Conservation (phyloP, 1,140 invertebrate genomes). For the Copidosoma floridanum region DNA sequence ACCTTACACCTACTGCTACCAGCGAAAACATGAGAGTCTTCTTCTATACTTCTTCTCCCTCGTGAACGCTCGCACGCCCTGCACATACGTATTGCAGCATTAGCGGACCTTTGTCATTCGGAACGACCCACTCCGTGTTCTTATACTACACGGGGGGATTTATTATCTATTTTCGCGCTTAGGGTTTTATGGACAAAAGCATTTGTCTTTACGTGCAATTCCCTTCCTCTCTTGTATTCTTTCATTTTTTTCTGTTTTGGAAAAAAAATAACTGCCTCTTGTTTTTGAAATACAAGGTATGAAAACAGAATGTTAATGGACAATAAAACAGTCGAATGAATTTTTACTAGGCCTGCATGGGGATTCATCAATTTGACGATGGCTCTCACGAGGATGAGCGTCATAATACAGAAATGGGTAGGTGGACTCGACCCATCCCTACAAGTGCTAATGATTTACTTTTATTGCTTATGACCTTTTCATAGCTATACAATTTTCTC, state of each 20-base stretch:
- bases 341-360: not conserved
- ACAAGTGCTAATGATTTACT: not conserved
- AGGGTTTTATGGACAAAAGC: too few species aligned
- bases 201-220: not conserved
- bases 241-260: too few species aligned
- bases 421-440: not conserved
- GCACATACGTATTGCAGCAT: slow-evolving; percentile 54
- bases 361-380: too few species aligned
- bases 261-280: too few species aligned
- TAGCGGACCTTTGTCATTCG: slow-evolving; percentile 47
- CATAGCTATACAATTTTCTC: not conserved
- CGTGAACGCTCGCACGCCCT: slow-evolving; percentile 27
- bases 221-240: not conserved
- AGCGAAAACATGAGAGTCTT: too few species aligned
- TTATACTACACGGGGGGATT: slow-evolving; percentile 31
- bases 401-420: not conserved
- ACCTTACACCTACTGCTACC: too few species aligned
- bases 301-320: slow-evolving; percentile 22
- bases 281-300: not conserved
- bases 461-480: not conserved
- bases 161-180: slow-evolving; percentile 23
- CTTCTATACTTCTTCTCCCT: not conserved
- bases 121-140: too few species aligned
- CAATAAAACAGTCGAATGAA: slow-evolving; percentile 19
- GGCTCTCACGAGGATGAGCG: not conserved